Evolutionary conservation across 2,797 vertebrate genomes (phyloP).

Genomic region (Champsocephalus gunnari): DNA sequence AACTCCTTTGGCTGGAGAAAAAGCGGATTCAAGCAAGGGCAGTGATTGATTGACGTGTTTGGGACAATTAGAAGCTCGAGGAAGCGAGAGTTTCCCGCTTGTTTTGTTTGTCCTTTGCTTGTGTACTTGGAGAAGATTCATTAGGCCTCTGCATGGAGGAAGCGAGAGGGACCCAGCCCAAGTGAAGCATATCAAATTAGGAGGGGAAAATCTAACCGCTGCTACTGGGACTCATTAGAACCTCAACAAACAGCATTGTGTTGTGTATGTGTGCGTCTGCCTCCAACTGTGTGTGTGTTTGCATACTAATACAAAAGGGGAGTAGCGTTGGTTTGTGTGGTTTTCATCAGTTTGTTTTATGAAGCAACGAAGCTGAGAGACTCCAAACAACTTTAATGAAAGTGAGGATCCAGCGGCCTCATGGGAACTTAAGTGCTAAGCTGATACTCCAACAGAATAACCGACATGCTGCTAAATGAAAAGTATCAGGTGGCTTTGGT

Average conservation of each 20-base stretch:
- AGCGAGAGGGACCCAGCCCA: conserved; percentile 76
- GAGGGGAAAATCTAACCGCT: conserved; percentile 67
- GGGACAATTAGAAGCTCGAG: conserved; percentile 74
- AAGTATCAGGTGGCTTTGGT: conserved; percentile 68
- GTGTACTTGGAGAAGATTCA: conserved; percentile 76
- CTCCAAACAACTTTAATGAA: conserved; percentile 83
- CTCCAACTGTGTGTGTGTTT: conserved; percentile 41
- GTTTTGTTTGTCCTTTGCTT: conserved; percentile 74
- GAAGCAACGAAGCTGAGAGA: conserved; percentile 68
- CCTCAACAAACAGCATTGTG: conserved; percentile 73
- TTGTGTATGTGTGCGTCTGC: conserved; percentile 58
- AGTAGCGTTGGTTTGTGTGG: conserved; percentile 65
- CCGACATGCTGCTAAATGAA: conserved; percentile 55
- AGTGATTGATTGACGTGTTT: conserved; percentile 75
- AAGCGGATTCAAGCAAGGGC: conserved; percentile 24
- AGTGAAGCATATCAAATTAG: conserved; percentile 86
- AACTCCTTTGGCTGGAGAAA: conserved; percentile 36
- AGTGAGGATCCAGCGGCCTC: conserved; percentile 63
- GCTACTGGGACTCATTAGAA: conserved; percentile 86
- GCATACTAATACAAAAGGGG: conserved; percentile 64
- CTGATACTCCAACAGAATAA: conserved; percentile 56
- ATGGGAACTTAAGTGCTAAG: conserved; percentile 59
- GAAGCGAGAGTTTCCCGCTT: conserved; percentile 64
- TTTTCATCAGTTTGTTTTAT: conserved; percentile 88
- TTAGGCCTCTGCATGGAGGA: conserved; percentile 76